Evolutionary conservation across 2,888 invertebrate species (phyloP), one percentile per base, ranked within the genome.

Genomic region (Fragum fragum): DNA sequence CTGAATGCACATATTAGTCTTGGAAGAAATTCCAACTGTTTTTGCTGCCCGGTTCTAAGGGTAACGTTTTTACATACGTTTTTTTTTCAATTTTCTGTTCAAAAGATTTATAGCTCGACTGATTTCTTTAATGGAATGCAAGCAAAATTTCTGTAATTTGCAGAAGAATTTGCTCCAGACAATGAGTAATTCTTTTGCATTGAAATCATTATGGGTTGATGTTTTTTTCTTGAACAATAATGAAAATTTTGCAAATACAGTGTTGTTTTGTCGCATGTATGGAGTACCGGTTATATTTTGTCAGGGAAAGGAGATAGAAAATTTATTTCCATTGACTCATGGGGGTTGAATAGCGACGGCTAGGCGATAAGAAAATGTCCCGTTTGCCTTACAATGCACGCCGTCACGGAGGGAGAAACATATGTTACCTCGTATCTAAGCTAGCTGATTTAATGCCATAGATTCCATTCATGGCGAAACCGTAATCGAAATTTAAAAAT

Each of bases 401-500:
- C 73, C 79, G 82, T 82, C 82, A 82, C 11, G 36, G 23, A 32
- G 61, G 26, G 42, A 61, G 79, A 29, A 73, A 82, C 82, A 52
- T 23, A 7, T 21, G 57, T 28, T 14, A 29, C n/a, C 6, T 14
- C 75, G 82, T 82, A 75, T 78, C 78, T 70, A 69, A 28, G 78
- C 14, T 52, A 39, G 52, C 29, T 82, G 72, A 82, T 82, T 82
- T 82, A 82, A 79, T 59, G 71, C 68, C 29, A 70, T 73, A 53
- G 66, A 69, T 79, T 76, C 72, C 68, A 77, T 79, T 73, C 76
- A 77, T 29, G 36, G 66, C 39, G 68, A 52, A 71, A 76, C 55
- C 74, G 77, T 83, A 83, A 83, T 83, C 79, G 83, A 79, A 83
- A 63, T 83, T 83, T 83, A 83, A 83, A 83, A 83, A 79, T 83